Evolutionary conservation across 2,888 invertebrate genomes (phyloP), one percentile per base, ranked within the genome.

Genomic region (Agrochola circellaris): DNA sequence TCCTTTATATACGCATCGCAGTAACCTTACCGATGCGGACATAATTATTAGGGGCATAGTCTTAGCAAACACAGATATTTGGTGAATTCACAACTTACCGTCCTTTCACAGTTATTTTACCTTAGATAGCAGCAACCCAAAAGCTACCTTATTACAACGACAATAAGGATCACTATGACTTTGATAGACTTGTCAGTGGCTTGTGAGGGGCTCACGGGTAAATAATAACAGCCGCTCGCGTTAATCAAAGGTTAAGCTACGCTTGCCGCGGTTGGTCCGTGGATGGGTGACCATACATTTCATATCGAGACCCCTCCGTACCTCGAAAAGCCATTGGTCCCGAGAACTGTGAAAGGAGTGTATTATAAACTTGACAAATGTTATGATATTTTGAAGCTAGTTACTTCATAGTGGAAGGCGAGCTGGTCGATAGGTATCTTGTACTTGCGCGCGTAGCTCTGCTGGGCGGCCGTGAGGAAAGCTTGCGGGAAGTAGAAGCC

Each of bases 401-500:
- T 88, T 91, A 98, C 98, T 95, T 98, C 97, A 87, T 98, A 98
- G 93, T 98, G 98, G 91, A 98, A 99, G 79, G 97, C 97, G 64
- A 99, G 96, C 88, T 98, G 97, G 96, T 99, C 99, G 87, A 99
- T 99, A 48, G 99, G 99, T 90, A 99, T 99, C 80, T 97, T 98
- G 95, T 98, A 98, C 94, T 99, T 99, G 87, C 99, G 97, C 8
- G 99, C 99, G 94, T 97, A 99, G 95, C 99, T 99, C 96, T 99
- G 99, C 93, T 98, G 98, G 26, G 98, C 98, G 9, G 99, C 99
- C 7, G 99, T 99, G 69, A 99, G 97, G 95, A 99, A 99, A 4
- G 99, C 99, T 95, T 99, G 99, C 0, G 99, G 99, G 94, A 99
- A 99, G 96, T 98, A 99, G 95, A 99, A 99, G 0, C 99, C 99